A percentile compares a stretch with the other conserved stretches of the same genome.
These are phyloP conservation scores for Danaus melanippus DNA, from an alignment of 1,140 invertebrate species.

Conservation along the genomic window DNA sequence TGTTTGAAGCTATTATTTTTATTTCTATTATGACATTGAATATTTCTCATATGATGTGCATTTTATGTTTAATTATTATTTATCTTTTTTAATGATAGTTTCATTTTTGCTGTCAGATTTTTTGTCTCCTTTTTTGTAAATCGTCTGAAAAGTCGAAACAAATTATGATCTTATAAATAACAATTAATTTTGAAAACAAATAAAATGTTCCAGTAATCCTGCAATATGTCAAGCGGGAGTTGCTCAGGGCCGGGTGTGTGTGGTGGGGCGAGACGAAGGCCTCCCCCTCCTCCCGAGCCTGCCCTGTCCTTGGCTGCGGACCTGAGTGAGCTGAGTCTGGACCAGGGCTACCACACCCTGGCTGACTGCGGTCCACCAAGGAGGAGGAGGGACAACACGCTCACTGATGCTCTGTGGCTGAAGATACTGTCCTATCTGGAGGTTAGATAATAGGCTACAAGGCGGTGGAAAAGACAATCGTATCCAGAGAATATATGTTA, in stretches of 20 bases:
- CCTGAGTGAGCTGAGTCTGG: conserved; percentile 74
- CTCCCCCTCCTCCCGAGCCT: conserved; percentile 56
- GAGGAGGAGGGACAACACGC: conserved; percentile 42
- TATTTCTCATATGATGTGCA: too few species aligned
- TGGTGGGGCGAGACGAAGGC: conserved; percentile 51
- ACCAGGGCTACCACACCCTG: conserved; percentile 84
- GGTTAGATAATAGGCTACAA: conserved; percentile 18
- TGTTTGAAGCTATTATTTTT: too few species aligned
- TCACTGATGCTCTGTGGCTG: conserved; percentile 55
- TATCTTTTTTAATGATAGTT: too few species aligned
- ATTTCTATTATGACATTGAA: too few species aligned
- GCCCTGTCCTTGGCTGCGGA: conserved; percentile 55
- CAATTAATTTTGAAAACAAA: too few species aligned
- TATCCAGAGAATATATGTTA: neutral
- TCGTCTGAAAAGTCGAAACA: too few species aligned
- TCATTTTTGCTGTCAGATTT: too few species aligned
- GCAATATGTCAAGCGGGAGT: conserved; percentile 56
- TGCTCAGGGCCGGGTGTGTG: conserved; percentile 57
- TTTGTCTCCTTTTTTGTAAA: too few species aligned
- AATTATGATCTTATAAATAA: too few species aligned
- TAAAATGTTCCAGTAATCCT: conserved; percentile 30
- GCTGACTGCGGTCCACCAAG: conserved; percentile 69
- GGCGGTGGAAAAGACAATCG: neutral
- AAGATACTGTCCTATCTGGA: conserved; percentile 57
- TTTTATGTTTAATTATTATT: too few species aligned